Conservation (phyloP, 2,113 vertebrate species). For the Synodontis membranacea region DNA sequence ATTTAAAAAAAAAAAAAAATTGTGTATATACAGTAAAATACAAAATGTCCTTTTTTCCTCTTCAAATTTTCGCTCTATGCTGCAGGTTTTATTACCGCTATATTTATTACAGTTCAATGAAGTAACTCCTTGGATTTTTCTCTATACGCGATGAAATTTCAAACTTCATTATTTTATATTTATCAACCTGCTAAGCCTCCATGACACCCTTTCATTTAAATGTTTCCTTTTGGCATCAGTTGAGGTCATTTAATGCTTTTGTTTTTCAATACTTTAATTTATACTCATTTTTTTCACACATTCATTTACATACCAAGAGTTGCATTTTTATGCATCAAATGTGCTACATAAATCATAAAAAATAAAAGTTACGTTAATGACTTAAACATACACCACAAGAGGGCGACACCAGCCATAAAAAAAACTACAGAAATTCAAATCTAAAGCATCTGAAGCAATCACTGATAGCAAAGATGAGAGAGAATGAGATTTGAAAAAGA, state of each 20-base stretch:
- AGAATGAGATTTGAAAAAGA: neutral
- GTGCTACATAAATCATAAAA: neutral
- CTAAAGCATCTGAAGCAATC: neutral
- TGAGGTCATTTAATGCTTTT: neutral
- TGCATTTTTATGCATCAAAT: neutral
- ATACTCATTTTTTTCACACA: neutral
- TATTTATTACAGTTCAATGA: neutral
- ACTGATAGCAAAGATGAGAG: neutral
- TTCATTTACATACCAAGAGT: neutral
- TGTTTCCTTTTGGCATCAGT: neutral
- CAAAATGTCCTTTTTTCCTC: no score
- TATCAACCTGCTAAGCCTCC: neutral
- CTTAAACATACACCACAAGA: neutral
- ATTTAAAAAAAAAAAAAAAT: no score
- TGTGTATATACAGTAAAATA: no score
- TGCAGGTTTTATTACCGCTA: no score
- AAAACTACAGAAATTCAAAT: neutral
- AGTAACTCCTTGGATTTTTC: neutral
- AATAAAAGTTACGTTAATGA: neutral
- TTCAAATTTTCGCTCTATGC: neutral
- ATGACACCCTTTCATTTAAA: neutral
- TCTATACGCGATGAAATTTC: no score
- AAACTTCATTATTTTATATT: neutral
- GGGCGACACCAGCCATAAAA: constrained; percentile 11
- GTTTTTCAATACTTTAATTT: neutral